These are phyloP conservation scores for Platichthys flesus DNA, from an alignment of 2,113 vertebrate species.

Conservation along the genomic window DNA sequence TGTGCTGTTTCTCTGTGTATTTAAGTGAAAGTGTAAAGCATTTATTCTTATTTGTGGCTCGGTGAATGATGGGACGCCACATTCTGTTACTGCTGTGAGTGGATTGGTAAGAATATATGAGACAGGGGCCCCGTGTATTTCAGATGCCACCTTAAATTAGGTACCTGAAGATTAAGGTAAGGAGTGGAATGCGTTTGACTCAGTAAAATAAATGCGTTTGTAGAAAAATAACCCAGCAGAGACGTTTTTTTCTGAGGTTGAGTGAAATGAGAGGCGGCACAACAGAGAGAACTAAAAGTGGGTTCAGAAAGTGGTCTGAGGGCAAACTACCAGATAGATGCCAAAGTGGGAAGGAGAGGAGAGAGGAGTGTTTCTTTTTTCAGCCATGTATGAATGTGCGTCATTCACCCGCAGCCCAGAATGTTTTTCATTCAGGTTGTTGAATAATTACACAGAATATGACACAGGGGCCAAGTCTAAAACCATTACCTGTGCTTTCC, in stretches of 20 bases:
- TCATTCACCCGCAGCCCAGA: conserved; percentile 17
- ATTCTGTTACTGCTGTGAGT: conserved; percentile 8
- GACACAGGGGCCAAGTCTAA: conserved; percentile 11
- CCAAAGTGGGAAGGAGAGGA: conserved; percentile 11
- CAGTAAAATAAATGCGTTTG: conserved; percentile 33
- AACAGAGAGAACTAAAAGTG: background rate
- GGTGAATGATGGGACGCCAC: conserved; percentile 38
- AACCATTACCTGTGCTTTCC: conserved; percentile 13
- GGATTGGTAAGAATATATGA: conserved; percentile 27
- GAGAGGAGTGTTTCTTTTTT: conserved; percentile 19
- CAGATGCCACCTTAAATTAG: conserved; percentile 57
- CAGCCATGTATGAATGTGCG: conserved; percentile 9
- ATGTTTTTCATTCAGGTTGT: conserved; percentile 14
- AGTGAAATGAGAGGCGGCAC: conserved; percentile 18
- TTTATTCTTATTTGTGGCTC: background rate
- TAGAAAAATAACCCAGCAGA: background rate
- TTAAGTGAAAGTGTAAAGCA: conserved; percentile 25
- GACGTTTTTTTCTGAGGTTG: conserved; percentile 1
- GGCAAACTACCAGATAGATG: conserved; percentile 19
- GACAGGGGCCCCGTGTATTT: conserved; percentile 49
- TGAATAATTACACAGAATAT: conserved; percentile 40
- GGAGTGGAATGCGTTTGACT: conserved; percentile 37
- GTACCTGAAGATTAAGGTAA: conserved; percentile 31
- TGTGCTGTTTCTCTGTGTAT: background rate
- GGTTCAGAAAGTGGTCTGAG: conserved; percentile 4